Evolutionary conservation across 2,888 invertebrate genomes (phyloP), one percentile per base, ranked within the genome.

Genomic region (Orchestes rusci): DNA sequence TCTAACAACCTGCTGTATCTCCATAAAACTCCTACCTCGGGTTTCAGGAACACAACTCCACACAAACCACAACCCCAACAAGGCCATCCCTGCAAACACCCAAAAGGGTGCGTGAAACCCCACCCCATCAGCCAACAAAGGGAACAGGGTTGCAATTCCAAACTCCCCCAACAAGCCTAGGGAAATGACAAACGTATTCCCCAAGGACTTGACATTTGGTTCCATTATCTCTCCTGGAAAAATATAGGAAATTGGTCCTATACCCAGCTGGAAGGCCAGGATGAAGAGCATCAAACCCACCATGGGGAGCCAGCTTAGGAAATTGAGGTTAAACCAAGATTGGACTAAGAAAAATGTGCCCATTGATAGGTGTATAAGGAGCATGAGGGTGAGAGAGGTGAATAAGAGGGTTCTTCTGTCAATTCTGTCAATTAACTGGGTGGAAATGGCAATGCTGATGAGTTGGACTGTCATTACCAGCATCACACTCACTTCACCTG

Each of bases 141-240:
- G 59, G 43, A 58, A 58, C 12, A 38, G 18, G 5, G 45, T 39
- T 1, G 48, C 48, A n/a, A 53, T 43, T 2, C 49, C 12, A 39
- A 56, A 57, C 13, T 48, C 52, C 4, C 13, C 44, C 10, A 50
- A 20, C 3, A 56, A 48, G n/a, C 51, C 51, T 15, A 49, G 16
- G 4, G 40, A 45, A 18, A 50, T 43, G 1, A 48, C 44, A 3
- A 55, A 30, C 13, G 56, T 53, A n/a, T 51, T 46, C 0, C 84
- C 84, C 16, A 76, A 70, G 0, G 83, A 77, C 65, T 86, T 85
- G 2, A 86, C 80, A 53, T 84, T 81, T 0, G 80, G 69, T 19
- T 91, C 80, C 65, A 91, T 81, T 66, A 90, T 75, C 66, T 90
- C 90, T 1, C 84, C 81, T 72, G 86, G 77, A 28, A 89, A 78